These are phyloP conservation scores for Trogon melanurus DNA, from an alignment of 2,113 vertebrate genomes.

Conservation along the genomic window DNA sequence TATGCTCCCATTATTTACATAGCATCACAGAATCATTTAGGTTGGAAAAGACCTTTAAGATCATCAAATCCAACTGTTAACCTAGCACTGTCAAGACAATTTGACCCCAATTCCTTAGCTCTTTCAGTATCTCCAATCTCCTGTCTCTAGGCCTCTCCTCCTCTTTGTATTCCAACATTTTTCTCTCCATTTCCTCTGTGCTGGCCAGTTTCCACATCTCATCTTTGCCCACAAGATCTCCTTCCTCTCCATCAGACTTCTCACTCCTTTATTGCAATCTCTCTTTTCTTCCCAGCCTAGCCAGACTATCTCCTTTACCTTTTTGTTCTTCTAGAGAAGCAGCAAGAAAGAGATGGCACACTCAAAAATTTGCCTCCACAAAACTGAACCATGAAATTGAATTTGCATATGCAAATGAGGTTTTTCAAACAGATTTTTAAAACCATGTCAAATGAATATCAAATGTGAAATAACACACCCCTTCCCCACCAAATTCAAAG, in stretches of 20 bases:
- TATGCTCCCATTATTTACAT: neutral
- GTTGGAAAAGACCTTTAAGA: too few relatives aligned
- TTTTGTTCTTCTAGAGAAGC: neutral
- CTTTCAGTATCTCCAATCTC: neutral
- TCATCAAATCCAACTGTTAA: neutral
- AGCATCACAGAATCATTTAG: too few relatives aligned
- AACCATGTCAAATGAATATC: neutral
- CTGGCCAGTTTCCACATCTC: neutral
- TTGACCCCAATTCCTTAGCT: neutral
- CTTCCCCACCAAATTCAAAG: neutral
- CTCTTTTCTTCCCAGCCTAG: neutral
- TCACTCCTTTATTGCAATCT: neutral
- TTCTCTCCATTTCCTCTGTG: neutral
- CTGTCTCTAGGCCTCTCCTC: neutral
- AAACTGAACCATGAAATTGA: neutral
- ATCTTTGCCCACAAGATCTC: neutral
- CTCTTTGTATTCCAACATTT: neutral
- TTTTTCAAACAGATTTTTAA: neutral
- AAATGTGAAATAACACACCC: neutral
- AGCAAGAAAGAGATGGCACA: neutral
- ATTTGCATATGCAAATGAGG: neutral
- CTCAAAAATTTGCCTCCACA: neutral
- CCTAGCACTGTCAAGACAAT: neutral
- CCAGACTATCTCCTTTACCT: neutral
- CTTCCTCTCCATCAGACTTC: neutral